Evolutionary conservation across 2,797 vertebrate genomes (phyloP), one percentile per base, ranked within the genome.

Genomic region (Garrulus glandarius): DNA sequence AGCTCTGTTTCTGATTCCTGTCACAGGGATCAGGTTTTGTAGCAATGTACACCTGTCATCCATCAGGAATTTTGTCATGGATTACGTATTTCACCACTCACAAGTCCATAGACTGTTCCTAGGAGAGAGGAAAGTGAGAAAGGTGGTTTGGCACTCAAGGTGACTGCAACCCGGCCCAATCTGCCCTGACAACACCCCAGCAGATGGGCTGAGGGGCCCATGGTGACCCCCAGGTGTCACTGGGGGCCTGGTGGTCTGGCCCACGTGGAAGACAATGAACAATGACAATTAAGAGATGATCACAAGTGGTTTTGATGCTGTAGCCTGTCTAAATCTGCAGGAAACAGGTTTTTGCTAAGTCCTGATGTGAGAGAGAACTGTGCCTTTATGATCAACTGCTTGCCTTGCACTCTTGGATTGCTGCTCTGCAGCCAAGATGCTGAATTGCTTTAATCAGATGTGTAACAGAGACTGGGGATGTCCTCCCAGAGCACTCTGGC

Each of bases 381-480:
- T 60, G 36, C 26, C 11, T 90, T 90, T 70, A 37, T 65, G 55
- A 91, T 37, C 55, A 69, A 0, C 59, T 89, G 29, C 59, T 89
- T 61, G 47, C 37, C 36, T 70, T 52, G 50, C 11, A 32, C 41
- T 68, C 57, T 10, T 72, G 60, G 15, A 39, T 77, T 59, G 32
- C 55, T 88, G 47, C 18, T 91, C 61, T 79, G 52, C 71, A 77
- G 77, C 74, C 72, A 89, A 53, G 59, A 64, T 47, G 61, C 49
- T 79, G 77, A 65, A 55, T 34, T 95, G 37, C 34, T 84, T 88
- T 60, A 89, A 84, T 44, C 34, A 69, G 37, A 59, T 47, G 20
- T 52, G 22, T 37, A n/a, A 52, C 39, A 93, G 76, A 75, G 39
- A 59, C 14, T 53, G 29, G 32, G 41, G 65, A 26, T 63, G 67